Evolutionary conservation across 1,140 invertebrate species (phyloP), one percentile per base, ranked within the genome.

Genomic region (Heliothis virescens): DNA sequence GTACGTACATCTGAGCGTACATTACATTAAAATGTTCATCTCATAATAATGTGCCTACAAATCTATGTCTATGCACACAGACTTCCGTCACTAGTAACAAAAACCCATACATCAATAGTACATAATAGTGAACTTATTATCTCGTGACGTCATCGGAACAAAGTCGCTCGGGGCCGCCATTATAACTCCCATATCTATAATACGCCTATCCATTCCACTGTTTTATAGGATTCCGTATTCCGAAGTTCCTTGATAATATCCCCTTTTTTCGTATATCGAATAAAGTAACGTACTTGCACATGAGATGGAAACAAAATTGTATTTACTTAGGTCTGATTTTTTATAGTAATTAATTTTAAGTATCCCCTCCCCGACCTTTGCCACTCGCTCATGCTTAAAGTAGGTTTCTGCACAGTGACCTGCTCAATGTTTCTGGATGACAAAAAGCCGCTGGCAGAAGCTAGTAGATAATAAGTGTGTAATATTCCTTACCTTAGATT

Each of bases 131-230:
- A 48, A 80, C 57, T 80, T 82, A 71, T 76, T 79, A 71, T 73
- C 72, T 76, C 63, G 29, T 72, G 53, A 81, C 65, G 73, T 72
- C 65, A 77, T 47, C 63, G 55, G 52, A 62, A 79, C 71, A 65
- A 48, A 47, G 72, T 67, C 67, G 62, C 74, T 29, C 16, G 41
- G 29, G 62, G 34, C 12, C 59, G 16, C 50, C 65, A 81, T 72
- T 80, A 80, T 47, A 74, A 57, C 41, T 63, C 78, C 73, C 78
- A 71, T 77, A 80, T 82, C 81, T 69, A n/a, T n/a, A 79, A 78
- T 80, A 75, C 55, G 57, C 80, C 71, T 74, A 80, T 74, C 63
- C 73, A 77, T 77, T 67, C 13, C 34, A 26, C 34, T 21, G 13
- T 59, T 59, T 11, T 16, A 63, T 65, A 18, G 62, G 16, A 65